Conservation (phyloP, 2,797 vertebrate genomes). For the Octomys mimax region DNA sequence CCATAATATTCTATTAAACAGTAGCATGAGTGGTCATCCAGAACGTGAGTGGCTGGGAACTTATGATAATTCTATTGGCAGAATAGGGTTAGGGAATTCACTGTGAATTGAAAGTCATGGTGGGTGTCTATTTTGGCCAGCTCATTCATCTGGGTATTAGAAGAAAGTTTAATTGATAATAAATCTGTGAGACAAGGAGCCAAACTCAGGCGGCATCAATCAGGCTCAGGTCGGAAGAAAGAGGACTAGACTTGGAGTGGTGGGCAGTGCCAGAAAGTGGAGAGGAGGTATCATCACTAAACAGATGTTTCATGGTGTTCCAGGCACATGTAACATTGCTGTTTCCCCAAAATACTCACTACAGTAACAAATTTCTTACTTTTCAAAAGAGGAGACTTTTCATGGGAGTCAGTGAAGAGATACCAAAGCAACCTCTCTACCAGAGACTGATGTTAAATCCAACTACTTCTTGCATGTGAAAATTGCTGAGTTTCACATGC, state of each 20-base stretch:
- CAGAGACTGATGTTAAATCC: not conserved
- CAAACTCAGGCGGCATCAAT: not conserved
- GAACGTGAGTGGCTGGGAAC: not conserved
- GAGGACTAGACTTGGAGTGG: not conserved
- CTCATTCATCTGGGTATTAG: not conserved
- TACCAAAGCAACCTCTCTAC: not conserved
- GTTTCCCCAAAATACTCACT: not conserved
- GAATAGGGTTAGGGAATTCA: not conserved
- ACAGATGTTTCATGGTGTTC: not conserved
- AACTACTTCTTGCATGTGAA: constrained; percentile 10
- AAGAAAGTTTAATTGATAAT: not conserved
- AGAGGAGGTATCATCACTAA: not conserved
- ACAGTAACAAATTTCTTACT: constrained; percentile 10
- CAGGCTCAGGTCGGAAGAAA: not conserved
- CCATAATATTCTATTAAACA: not conserved
- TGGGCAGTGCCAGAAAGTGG: not conserved
- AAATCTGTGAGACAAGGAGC: not conserved
- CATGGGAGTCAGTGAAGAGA: not conserved
- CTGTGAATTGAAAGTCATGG: not conserved
- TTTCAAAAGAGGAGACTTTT: not conserved
- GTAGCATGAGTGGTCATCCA: not conserved
- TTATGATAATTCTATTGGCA: not conserved
- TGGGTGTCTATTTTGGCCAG: not conserved
- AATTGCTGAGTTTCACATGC: not conserved
- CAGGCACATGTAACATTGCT: not conserved